Conservation (phyloP, 2,113 vertebrate species). For the Rhynchomys soricoides region DNA sequence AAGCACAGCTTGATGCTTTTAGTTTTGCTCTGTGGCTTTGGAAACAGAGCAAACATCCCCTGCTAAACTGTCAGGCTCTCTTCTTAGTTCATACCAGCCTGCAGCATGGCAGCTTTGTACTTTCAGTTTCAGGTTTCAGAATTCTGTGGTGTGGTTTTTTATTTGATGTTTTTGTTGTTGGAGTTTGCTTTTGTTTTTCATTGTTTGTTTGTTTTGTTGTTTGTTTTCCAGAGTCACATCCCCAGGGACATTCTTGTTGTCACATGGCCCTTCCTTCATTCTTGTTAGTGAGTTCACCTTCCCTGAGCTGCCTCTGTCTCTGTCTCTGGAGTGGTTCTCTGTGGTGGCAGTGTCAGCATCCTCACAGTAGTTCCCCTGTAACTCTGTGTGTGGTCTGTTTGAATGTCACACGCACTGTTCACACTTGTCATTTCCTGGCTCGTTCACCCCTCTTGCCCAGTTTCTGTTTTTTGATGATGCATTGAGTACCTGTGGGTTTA, state of each 20-base stretch:
- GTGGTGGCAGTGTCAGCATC: neutral
- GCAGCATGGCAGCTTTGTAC: neutral
- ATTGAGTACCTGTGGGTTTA: neutral
- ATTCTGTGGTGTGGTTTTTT: neutral
- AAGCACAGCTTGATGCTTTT: neutral
- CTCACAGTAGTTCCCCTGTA: neutral
- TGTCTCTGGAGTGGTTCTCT: neutral
- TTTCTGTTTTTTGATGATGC: slow-evolving; percentile 6
- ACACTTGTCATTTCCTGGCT: neutral
- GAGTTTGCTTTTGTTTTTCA: neutral
- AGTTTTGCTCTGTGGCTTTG: neutral
- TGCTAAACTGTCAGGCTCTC: neutral
- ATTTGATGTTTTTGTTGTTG: neutral
- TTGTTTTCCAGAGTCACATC: neutral
- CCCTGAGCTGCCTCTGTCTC: neutral
- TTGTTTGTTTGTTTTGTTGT: neutral
- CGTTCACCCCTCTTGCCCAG: neutral
- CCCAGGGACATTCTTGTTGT: neutral
- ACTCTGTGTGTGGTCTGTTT: neutral
- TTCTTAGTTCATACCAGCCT: neutral
- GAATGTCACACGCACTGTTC: neutral
- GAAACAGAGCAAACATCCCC: neutral
- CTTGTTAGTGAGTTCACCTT: neutral
- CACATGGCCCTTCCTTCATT: neutral
- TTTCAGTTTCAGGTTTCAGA: neutral